A percentile compares a stretch with the other conserved stretches of the same genome.
phyloP scores from a whole-genome alignment of 2,888 invertebrate species.

The Omphaloscelis lunosa region DNA sequence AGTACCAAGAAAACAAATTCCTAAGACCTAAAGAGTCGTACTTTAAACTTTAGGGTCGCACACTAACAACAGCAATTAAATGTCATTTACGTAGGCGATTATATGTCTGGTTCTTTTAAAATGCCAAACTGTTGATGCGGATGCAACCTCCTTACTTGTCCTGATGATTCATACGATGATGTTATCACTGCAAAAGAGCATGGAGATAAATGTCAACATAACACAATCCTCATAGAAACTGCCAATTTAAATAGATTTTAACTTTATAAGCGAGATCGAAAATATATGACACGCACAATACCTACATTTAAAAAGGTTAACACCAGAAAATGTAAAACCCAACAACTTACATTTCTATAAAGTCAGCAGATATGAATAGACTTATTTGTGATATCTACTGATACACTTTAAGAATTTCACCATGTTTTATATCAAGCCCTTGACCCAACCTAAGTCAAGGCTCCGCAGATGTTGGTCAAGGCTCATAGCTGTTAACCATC shows the following conservation, averaged over 20 bases:
- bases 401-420: neutral
- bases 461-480: neutral
- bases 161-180: constrained; percentile 29
- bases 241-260: neutral
- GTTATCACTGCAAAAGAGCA: neutral
- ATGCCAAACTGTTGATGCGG: constrained; percentile 48
- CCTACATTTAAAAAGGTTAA: neutral
- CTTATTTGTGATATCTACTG: neutral
- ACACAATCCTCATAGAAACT: neutral
- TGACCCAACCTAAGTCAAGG: neutral
- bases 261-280: neutral
- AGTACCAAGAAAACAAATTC: too few relatives aligned
- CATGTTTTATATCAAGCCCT: constrained; percentile 7
- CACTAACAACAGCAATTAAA: neutral
- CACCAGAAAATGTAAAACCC: neutral
- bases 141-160: constrained; percentile 16
- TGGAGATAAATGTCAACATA: neutral
- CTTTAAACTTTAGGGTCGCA: neutral
- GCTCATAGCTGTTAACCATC: neutral
- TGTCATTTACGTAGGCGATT: constrained; percentile 32
- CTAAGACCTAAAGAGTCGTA: neutral
- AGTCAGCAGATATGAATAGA: neutral
- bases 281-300: neutral
- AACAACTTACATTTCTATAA: neutral
- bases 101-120: constrained; percentile 20